Evolutionary conservation across 2,113 vertebrate species (phyloP).

Genomic region (Eudyptes chrysolophus): DNA sequence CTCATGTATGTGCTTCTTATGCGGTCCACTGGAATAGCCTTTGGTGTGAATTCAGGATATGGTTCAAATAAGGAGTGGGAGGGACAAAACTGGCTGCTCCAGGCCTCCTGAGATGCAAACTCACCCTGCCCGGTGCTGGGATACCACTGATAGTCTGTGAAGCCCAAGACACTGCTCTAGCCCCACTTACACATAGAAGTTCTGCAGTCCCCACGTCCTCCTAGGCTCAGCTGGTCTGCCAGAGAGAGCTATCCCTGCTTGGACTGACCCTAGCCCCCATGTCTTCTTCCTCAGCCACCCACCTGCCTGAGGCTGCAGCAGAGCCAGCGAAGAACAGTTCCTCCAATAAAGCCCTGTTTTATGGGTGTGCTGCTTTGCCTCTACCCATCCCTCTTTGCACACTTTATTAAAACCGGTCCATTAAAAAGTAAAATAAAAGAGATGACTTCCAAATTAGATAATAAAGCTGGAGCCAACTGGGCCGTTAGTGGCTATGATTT

Average conservation of each 20-base stretch:
- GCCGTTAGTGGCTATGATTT: background rate
- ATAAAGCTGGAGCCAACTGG: background rate
- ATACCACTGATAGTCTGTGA: background rate
- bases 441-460: slow-evolving; percentile 1
- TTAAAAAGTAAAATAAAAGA: slow-evolving; percentile 37
- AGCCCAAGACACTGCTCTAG: background rate
- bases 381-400: background rate
- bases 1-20: background rate
- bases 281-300: background rate
- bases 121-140: background rate
- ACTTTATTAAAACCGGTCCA: background rate
- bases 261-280: background rate
- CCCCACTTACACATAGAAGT: background rate
- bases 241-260: background rate
- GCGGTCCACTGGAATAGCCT: background rate
- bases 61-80: background rate
- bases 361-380: background rate
- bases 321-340: background rate
- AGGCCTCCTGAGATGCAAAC: background rate
- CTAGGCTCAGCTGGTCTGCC: background rate
- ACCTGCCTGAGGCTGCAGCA: background rate
- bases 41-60: background rate
- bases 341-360: background rate
- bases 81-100: background rate
- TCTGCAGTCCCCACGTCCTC: background rate